Percentiles rank a stretch among this genome's conserved stretches.
phyloP scores from a whole-genome alignment of 1,140 invertebrate species.

The Panulirus ornatus region DNA sequence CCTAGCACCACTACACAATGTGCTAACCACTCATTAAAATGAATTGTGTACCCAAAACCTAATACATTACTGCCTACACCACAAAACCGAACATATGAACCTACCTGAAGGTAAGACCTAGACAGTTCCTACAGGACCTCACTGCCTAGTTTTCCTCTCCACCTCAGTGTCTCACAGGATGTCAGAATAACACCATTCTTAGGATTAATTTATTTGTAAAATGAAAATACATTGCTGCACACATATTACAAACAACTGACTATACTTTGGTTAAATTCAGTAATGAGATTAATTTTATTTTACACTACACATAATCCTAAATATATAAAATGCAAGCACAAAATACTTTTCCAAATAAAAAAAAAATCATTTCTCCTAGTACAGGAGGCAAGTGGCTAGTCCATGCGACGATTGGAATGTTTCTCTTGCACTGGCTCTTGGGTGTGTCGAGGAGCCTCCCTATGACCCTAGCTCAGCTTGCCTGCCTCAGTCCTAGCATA shows the following conservation, averaged over 20 bases:
- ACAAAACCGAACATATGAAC: constrained; percentile 62
- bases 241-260: constrained; percentile 67
- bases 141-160: constrained; percentile 65
- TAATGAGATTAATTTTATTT: constrained; percentile 22
- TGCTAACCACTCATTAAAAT: constrained; percentile 69
- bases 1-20: constrained; percentile 66
- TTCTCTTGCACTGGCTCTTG: constrained; percentile 53
- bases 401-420: constrained; percentile 67
- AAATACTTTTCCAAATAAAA: constrained; percentile 23
- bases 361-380: constrained; percentile 23
- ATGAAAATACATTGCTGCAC: constrained; percentile 71
- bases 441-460: constrained; percentile 60
- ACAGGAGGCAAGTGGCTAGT: constrained; percentile 58
- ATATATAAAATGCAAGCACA: constrained; percentile 72
- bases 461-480: constrained; percentile 63
- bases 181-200: constrained; percentile 68
- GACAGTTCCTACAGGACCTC: constrained; percentile 54
- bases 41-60: constrained; percentile 55
- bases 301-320: constrained; percentile 67
- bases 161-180: constrained; percentile 49
- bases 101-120: constrained; percentile 59
- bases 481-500: constrained; percentile 61
- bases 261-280: constrained; percentile 63
- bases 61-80: constrained; percentile 72
- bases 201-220: constrained; percentile 73